Conservation (phyloP, 2,113 vertebrate genomes). For the Chrysochloris asiatica region DNA sequence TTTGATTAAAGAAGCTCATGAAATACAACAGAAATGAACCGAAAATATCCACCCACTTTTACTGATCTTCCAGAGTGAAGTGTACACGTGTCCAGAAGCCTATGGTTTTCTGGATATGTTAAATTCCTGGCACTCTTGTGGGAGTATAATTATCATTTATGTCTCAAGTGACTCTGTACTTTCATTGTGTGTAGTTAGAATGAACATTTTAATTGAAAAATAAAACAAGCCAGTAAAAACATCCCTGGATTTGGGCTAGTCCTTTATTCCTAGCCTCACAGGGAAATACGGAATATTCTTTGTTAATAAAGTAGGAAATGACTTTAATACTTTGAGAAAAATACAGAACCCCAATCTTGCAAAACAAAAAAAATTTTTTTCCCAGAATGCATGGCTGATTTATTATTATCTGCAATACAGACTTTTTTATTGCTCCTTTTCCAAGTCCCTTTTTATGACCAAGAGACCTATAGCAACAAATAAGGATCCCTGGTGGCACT, state of each 20-base stretch:
- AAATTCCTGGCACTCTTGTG: neutral
- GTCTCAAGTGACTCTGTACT: neutral
- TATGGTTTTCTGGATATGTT: neutral
- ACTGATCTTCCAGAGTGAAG: too few relatives aligned
- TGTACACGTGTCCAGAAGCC: too few relatives aligned
- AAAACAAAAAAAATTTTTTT: too few relatives aligned
- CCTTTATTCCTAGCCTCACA: conserved; percentile 4
- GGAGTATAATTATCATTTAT: neutral
- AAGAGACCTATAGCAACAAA: too few relatives aligned
- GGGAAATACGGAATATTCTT: conserved; percentile 5
- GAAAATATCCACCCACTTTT: neutral
- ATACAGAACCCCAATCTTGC: neutral
- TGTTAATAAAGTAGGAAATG: conserved; percentile 29
- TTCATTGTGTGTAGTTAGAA: neutral
- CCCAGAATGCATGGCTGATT: neutral
- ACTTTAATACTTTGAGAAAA: conserved; percentile 38
- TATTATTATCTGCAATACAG: neutral
- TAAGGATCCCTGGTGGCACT: neutral
- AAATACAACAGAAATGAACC: neutral
- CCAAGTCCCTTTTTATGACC: conserved; percentile 26
- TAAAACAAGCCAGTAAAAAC: neutral
- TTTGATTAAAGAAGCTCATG: neutral
- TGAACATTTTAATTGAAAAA: conserved; percentile 45
- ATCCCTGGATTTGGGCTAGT: neutral
- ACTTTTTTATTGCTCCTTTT: conserved; percentile 29